Percentiles rank a stretch among this genome's conserved stretches.
Conservation (phyloP, 2,797 vertebrate genomes). For the Phoeniculus purpureus region DNA sequence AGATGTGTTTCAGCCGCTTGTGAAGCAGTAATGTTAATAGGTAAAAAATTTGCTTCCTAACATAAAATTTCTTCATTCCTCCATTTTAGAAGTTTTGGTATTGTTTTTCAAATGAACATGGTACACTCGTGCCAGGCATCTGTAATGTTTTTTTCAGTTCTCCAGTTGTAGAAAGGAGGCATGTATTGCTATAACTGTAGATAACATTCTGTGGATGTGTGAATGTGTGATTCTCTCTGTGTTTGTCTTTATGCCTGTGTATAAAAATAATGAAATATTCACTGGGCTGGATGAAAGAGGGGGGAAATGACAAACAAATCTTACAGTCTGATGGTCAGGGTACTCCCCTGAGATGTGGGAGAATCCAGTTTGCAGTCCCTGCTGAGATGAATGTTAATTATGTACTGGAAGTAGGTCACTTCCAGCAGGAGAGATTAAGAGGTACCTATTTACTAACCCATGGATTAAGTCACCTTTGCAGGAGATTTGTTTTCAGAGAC, state of each 20-base stretch:
- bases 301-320: conserved; percentile 27
- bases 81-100: neutral
- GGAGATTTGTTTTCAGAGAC: neutral
- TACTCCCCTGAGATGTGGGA: conserved; percentile 35
- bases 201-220: neutral
- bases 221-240: neutral
- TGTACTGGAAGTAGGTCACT: neutral
- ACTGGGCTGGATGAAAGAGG: neutral
- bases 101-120: neutral
- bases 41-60: conserved; percentile 36
- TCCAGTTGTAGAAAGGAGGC: neutral
- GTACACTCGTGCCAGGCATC: neutral
- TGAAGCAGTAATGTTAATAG: conserved; percentile 28
- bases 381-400: conserved; percentile 34
- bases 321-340: conserved; percentile 17
- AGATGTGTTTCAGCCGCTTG: conserved; percentile 31
- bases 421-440: neutral
- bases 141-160: neutral
- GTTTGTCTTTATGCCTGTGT: neutral
- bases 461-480: conserved; percentile 17
- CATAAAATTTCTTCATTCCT: neutral
- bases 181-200: neutral
- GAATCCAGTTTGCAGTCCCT: neutral
- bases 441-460: neutral
- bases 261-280: conserved; percentile 11